Conservation (phyloP, 1,140 invertebrate genomes). For the Ceratoteleas bidentatus region DNA sequence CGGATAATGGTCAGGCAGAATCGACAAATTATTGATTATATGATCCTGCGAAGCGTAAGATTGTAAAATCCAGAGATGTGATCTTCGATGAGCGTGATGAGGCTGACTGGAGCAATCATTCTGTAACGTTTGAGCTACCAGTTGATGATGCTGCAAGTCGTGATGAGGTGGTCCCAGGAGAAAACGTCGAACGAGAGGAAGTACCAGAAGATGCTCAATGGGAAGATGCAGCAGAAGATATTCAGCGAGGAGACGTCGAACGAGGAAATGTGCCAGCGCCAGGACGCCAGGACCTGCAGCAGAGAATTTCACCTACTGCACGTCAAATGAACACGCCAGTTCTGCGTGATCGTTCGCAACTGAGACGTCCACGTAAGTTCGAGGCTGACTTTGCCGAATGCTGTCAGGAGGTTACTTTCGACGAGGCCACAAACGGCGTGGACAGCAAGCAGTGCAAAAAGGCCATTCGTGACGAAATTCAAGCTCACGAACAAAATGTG, state of each 20-base stretch:
- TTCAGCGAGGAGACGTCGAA: no score
- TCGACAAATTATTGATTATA: not conserved
- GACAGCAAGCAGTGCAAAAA: constrained; percentile 56
- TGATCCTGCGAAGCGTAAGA: not conserved
- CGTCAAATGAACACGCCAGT: not conserved
- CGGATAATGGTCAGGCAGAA: not conserved
- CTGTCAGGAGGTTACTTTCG: constrained; percentile 1
- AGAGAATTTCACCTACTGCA: not conserved
- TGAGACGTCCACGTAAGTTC: not conserved
- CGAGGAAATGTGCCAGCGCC: not conserved
- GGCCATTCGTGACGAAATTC: constrained; percentile 63
- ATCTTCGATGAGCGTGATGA: not conserved
- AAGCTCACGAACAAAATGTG: constrained; percentile 55
- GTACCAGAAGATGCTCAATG: no score
- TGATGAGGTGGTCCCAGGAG: no score
- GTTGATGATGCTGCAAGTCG: no score
- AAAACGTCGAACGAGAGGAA: no score
- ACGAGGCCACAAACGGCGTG: constrained; percentile 30
- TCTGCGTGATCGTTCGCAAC: not conserved
- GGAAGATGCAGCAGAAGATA: no score
- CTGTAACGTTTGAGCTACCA: no score
- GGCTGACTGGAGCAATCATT: no score
- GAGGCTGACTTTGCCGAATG: constrained; percentile 15
- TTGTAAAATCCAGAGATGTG: not conserved
- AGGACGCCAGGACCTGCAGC: not conserved